Conservation (phyloP, 92 coral and sea anemone species). For the Epizoanthus rinbou region DNA sequence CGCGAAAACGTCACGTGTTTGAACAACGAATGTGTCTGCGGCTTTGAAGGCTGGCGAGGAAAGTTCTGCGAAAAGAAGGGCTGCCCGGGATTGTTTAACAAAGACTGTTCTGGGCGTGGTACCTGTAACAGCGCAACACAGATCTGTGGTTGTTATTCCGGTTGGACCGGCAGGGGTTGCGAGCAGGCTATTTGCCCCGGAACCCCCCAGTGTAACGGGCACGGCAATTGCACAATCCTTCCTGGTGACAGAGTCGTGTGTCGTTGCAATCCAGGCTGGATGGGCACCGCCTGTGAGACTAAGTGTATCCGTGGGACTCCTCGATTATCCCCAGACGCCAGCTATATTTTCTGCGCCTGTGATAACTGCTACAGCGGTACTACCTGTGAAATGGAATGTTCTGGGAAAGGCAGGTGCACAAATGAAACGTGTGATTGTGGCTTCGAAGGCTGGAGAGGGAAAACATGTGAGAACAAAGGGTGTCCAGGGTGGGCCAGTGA, state of each 20-base stretch:
- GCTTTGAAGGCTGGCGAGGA: conserved; percentile 78
- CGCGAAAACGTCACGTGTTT: conserved; percentile 56
- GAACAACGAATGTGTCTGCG: conserved; percentile 58
- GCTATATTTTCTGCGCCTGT: conserved; percentile 50
- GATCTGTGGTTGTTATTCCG: conserved; percentile 56
- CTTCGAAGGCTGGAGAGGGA: conserved; percentile 76
- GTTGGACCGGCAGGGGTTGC: conserved; percentile 69
- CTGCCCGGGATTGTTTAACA: conserved; percentile 65
- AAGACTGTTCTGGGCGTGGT: conserved; percentile 73
- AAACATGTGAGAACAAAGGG: conserved; percentile 57
- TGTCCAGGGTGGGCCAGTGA: conserved; percentile 76
- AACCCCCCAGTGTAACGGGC: conserved; percentile 60
- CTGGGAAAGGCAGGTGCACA: conserved; percentile 62
- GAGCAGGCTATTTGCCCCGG: conserved; percentile 65
- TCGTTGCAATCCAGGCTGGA: conserved; percentile 57
- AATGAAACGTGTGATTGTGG: conserved; percentile 72
- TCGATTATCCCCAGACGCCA: conserved; percentile 23
- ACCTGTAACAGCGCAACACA: conserved; percentile 69
- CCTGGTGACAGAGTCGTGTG: conserved; percentile 10
- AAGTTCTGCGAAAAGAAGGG: conserved; percentile 61
- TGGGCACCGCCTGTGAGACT: conserved; percentile 64
- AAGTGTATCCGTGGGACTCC: conserved; percentile 56
- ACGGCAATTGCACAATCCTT: conserved; percentile 55
- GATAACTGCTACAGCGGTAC: conserved; percentile 58
- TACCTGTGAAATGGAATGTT: conserved; percentile 64